These are phyloP conservation scores for Platichthys flesus DNA, from an alignment of 2,113 vertebrate species.

Conservation along the genomic window DNA sequence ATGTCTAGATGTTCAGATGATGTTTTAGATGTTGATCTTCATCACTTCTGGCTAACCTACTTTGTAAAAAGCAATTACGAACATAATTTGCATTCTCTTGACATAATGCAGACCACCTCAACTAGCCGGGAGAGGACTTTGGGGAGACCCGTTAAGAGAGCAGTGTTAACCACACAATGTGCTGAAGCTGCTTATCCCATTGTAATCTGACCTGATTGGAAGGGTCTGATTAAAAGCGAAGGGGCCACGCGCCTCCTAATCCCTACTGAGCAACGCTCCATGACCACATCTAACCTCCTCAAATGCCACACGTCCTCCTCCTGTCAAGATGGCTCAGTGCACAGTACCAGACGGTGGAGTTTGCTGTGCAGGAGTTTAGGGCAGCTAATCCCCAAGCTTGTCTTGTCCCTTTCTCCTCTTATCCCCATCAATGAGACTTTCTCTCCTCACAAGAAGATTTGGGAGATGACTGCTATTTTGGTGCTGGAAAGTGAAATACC, in stretches of 20 bases:
- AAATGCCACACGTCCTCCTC: slow-evolving; percentile 62
- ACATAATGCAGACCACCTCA: slow-evolving; percentile 18
- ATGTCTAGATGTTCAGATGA: slow-evolving; percentile 14
- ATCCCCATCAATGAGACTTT: slow-evolving; percentile 76
- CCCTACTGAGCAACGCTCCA: slow-evolving; percentile 66
- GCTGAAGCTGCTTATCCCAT: slow-evolving; percentile 69
- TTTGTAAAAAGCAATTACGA: slow-evolving; percentile 32
- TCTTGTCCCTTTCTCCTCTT: slow-evolving; percentile 74
- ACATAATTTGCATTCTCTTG: slow-evolving; percentile 39
- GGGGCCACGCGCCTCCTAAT: slow-evolving; percentile 76
- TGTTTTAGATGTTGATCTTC: slow-evolving; percentile 17
- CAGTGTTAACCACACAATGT: slow-evolving; percentile 69
- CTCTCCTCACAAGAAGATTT: slow-evolving; percentile 68
- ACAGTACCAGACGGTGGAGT: slow-evolving; percentile 69
- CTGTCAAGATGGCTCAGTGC: slow-evolving; percentile 68
- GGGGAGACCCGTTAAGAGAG: slow-evolving; percentile 41
- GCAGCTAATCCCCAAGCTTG: slow-evolving; percentile 73
- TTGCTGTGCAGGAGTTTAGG: slow-evolving; percentile 68
- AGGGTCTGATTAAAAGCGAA: slow-evolving; percentile 82
- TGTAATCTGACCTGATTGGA: slow-evolving; percentile 82
- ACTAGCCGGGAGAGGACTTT: slow-evolving; percentile 13
- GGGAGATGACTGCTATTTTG: slow-evolving; percentile 78
- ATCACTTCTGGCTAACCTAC: slow-evolving; percentile 9
- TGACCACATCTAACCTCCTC: slow-evolving; percentile 66
- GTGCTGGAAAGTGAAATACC: slow-evolving; percentile 71